Conservation (phyloP, 1,140 invertebrate genomes). For the Lasioglossum baleicum region DNA sequence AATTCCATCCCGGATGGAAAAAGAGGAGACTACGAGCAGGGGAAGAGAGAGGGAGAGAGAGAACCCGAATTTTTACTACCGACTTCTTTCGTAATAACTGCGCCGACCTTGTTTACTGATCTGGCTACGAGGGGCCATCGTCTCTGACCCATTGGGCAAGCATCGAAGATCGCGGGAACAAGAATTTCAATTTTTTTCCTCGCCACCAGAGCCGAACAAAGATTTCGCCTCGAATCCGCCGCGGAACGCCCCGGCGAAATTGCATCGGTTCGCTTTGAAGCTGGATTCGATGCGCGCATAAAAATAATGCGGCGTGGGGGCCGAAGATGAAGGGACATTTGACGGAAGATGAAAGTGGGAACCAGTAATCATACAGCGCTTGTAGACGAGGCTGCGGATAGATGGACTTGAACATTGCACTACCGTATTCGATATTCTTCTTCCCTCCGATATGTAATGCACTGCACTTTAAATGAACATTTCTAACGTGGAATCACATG, state of each 20-base stretch:
- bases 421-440: no score
- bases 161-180: conserved; percentile 12
- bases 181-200: conserved; percentile 31
- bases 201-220: neutral
- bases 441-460: no score
- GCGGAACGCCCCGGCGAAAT: conserved; percentile 2
- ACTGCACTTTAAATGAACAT: no score
- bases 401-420: neutral
- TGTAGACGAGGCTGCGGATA: neutral
- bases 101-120: conserved; percentile 46
- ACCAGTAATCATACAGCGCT: neutral
- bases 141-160: neutral
- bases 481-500: no score
- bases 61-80: conserved; percentile 47
- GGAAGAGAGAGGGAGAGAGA: no score
- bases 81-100: conserved; percentile 44
- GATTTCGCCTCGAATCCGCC: neutral
- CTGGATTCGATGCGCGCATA: neutral
- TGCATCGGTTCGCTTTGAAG: neutral
- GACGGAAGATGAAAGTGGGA: neutral
- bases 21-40: no score
- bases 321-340: neutral
- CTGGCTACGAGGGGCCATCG: conserved; percentile 19
- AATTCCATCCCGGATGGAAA: conserved; percentile 21
- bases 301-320: neutral